These are phyloP conservation scores for Vesta saturnalis DNA, from an alignment of 2,888 invertebrate species.

Conservation along the genomic window DNA sequence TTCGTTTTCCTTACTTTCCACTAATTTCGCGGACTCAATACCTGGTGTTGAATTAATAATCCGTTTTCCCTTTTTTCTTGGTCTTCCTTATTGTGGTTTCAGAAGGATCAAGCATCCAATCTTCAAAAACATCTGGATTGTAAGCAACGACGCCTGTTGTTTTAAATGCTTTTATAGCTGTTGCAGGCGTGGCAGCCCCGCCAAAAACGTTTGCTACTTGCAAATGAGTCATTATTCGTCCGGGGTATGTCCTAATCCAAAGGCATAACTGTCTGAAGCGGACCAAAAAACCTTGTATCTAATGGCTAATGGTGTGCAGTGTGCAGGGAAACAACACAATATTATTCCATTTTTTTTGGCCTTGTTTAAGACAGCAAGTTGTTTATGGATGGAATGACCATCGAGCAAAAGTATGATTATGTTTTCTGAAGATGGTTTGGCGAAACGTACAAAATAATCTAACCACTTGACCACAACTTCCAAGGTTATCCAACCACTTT, in stretches of 20 bases:
- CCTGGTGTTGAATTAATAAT: not conserved
- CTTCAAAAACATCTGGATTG: not conserved
- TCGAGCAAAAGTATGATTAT: conserved; percentile 50
- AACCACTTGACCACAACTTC: conserved; percentile 47
- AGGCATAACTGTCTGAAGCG: not conserved
- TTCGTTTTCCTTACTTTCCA: not conserved
- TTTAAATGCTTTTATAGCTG: too few species aligned
- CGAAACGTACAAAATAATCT: conserved; percentile 48
- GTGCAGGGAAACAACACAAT: not conserved
- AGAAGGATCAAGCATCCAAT: not conserved
- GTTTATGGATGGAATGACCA: conserved; percentile 48
- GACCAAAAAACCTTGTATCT: not conserved
- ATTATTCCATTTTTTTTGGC: conserved; percentile 34
- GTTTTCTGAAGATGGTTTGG: conserved; percentile 46
- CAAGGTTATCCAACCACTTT: conserved; percentile 53
- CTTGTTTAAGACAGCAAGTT: conserved; percentile 23
- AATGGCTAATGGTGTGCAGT: too few species aligned
- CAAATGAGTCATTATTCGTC: not conserved
- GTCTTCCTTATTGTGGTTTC: not conserved
- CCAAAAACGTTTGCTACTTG: not conserved
- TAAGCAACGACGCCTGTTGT: too few species aligned
- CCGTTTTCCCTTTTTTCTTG: not conserved
- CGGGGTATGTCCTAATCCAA: not conserved
- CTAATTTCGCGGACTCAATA: not conserved
- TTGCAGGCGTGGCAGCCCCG: too few species aligned